These are phyloP conservation scores for Cliona cf. orientalis DNA, from an alignment of 37 sponge, comb jelly and placozoan genomes.

Conservation along the genomic window DNA sequence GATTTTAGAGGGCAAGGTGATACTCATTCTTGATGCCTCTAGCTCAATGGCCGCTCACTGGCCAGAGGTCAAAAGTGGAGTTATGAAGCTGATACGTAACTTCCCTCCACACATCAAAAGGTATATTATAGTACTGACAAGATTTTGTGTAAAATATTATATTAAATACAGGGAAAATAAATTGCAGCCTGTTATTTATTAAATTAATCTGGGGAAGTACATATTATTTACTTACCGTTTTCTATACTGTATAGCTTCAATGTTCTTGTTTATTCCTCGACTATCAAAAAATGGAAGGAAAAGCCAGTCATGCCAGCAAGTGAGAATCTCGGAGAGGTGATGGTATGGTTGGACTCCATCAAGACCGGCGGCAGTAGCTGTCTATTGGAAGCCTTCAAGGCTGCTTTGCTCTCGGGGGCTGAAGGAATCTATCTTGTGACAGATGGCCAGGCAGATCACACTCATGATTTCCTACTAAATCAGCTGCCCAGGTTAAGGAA, in stretches of 20 bases:
- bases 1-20: conserved; percentile 18
- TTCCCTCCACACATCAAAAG: conserved; percentile 11
- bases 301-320: neutral
- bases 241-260: conserved; percentile 36
- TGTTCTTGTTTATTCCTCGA: conserved; percentile 26
- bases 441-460: conserved; percentile 47
- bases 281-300: conserved; percentile 17
- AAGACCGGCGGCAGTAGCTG: conserved; percentile 32
- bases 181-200: no score
- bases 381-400: conserved; percentile 44
- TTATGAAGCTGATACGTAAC: neutral
- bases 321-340: neutral
- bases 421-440: conserved; percentile 42
- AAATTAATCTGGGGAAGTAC: no score
- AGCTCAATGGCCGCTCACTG: conserved; percentile 32
- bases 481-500: conserved; percentile 20
- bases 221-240: no score
- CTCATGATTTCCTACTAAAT: conserved; percentile 41
- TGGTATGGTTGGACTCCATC: conserved; percentile 15
- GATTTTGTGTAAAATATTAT: no score
- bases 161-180: no score
- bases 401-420: conserved; percentile 22
- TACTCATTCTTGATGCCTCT: conserved; percentile 50
- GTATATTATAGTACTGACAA: conserved; percentile 14
- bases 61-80: conserved; percentile 7